A percentile compares a stretch with the other conserved stretches of the same genome.
Conservation (phyloP, 2,797 vertebrate genomes). For the Alectoris magna region DNA sequence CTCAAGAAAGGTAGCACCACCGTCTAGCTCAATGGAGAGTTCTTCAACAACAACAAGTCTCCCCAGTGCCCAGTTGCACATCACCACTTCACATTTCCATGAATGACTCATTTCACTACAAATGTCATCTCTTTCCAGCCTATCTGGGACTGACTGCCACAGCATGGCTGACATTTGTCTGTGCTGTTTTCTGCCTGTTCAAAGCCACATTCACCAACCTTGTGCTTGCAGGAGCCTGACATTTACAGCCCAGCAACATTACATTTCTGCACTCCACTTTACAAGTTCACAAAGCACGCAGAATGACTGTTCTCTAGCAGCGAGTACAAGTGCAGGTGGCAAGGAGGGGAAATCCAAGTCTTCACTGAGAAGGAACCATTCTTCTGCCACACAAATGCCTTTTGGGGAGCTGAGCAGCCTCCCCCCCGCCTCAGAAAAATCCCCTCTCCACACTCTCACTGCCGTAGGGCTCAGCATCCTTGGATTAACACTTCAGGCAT, state of each 20-base stretch:
- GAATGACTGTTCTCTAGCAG: not conserved
- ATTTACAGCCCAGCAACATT: rapidly evolving
- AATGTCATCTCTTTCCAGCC: not conserved
- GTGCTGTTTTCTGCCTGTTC: not conserved
- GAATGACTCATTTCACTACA: not conserved
- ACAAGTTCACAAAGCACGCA: not conserved
- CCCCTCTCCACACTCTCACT: not conserved
- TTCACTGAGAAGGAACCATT: not conserved
- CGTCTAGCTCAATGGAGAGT: not conserved
- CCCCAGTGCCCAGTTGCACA: not conserved
- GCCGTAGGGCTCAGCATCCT: not conserved
- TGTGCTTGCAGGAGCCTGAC: not conserved
- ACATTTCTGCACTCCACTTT: not conserved
- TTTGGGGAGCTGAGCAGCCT: not conserved
- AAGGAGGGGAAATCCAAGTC: conserved; percentile 54
- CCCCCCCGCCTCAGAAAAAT: conserved; percentile 16
- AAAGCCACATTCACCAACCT: rapidly evolving
- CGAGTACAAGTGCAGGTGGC: not conserved
- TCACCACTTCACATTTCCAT: rapidly evolving
- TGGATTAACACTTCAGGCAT: not conserved
- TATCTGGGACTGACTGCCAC: not conserved
- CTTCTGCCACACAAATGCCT: not conserved
- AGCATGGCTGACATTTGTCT: not conserved
- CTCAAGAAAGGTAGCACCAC: rapidly evolving
- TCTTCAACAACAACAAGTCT: not conserved